Percentiles rank a stretch among this genome's conserved stretches.
phyloP scores from a whole-genome alignment of 2,888 invertebrate species.

The Brenthis daphne region DNA sequence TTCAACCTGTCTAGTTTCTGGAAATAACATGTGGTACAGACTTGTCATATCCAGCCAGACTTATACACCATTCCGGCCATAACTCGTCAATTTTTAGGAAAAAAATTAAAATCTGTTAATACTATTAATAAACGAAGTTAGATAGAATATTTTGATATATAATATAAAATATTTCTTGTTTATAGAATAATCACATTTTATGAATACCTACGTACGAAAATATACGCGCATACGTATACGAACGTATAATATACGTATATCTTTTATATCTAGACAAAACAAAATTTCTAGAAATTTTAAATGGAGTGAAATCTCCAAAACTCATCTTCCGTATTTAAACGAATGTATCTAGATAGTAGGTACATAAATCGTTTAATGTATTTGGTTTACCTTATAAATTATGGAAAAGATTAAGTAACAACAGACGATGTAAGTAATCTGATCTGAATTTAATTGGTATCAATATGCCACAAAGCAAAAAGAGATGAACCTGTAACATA shows the following conservation, averaged over 20 bases:
- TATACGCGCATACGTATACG: too few species aligned
- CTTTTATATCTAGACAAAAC: background rate
- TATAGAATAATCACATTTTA: too few species aligned
- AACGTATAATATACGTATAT: too few species aligned
- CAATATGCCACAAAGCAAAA: background rate
- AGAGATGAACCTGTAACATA: background rate
- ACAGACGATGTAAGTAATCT: slow-evolving; percentile 1
- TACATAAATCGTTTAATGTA: slow-evolving; percentile 16
- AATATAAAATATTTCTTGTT: too few species aligned
- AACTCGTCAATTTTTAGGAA: background rate
- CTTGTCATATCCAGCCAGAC: slow-evolving; percentile 33
- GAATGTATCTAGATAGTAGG: slow-evolving; percentile 11
- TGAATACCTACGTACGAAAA: too few species aligned
- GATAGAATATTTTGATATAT: too few species aligned
- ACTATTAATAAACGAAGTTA: too few species aligned
- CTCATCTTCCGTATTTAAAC: slow-evolving; percentile 17
- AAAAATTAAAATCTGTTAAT: too few species aligned
- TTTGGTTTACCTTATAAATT: slow-evolving; percentile 16
- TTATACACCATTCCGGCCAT: background rate
- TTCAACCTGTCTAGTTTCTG: slow-evolving; percentile 63
- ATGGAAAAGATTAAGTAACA: slow-evolving; percentile 14
- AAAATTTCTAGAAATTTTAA: slow-evolving; percentile 3
- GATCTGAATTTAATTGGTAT: slow-evolving; percentile 7
- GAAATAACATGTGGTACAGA: slow-evolving; percentile 39
- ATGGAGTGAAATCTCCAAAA: background rate